Percentiles rank a stretch among this genome's conserved stretches.
Conservation (phyloP, 2,888 invertebrate genomes). For the Pecten maximus region DNA sequence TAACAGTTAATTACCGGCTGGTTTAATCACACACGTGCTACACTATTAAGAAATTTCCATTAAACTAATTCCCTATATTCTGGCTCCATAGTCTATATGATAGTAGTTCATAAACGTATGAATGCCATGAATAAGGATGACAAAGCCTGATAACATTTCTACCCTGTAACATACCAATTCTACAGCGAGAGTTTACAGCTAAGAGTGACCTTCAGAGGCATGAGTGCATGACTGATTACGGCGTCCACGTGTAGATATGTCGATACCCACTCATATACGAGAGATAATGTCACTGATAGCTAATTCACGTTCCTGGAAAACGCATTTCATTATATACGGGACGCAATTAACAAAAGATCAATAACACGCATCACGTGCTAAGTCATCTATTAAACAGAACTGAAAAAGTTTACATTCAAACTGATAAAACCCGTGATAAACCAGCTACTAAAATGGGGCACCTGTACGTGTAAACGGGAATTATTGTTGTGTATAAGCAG, state of each 20-base stretch:
- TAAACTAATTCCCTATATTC: no score
- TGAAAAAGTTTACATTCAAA: not conserved
- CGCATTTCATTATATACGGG: not conserved
- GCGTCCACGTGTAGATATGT: not conserved
- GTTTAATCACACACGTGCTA: no score
- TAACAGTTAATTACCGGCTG: no score
- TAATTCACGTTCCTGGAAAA: no score
- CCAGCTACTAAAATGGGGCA: not conserved
- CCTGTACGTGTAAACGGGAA: not conserved
- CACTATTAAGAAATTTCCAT: no score
- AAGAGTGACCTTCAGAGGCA: not conserved
- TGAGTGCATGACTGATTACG: not conserved
- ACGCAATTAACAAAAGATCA: not conserved
- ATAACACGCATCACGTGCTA: not conserved
- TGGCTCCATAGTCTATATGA: no score
- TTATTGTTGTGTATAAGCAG: not conserved
- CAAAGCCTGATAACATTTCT: no score
- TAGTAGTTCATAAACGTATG: no score
- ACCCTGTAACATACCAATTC: no score
- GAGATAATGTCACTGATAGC: no score
- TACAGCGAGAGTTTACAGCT: no score
- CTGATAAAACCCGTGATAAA: not conserved
- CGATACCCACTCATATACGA: conserved; percentile 2
- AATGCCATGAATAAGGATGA: no score
- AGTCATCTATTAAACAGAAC: not conserved